Percentiles rank a stretch among this genome's conserved stretches.
These are phyloP conservation scores for Ceyx cyanopectus DNA, from an alignment of 2,113 vertebrate genomes.

Conservation along the genomic window DNA sequence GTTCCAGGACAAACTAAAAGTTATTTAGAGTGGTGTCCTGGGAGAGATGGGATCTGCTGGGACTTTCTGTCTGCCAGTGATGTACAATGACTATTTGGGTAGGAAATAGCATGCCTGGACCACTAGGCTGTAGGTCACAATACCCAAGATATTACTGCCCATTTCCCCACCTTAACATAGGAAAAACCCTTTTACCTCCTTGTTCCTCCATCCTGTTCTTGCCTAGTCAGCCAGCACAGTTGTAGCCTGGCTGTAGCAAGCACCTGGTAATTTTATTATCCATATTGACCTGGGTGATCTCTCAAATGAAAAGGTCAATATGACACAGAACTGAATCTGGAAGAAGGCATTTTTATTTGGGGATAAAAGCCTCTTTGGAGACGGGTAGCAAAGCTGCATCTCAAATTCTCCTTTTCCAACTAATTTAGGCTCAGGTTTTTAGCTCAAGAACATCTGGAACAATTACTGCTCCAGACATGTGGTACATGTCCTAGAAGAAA, in stretches of 20 bases:
- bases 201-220: neutral
- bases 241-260: neutral
- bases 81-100: neutral
- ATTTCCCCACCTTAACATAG: neutral
- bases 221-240: neutral
- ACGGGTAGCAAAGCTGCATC: neutral
- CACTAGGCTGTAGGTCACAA: conserved; percentile 30
- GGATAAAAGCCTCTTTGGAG: neutral
- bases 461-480: neutral
- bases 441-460: conserved; percentile 22
- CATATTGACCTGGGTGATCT: neutral
- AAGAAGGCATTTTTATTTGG: neutral
- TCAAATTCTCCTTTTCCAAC: neutral
- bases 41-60: neutral
- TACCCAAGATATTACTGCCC: neutral
- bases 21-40: conserved; percentile 21
- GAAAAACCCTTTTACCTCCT: conserved; percentile 26
- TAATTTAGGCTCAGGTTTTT: neutral
- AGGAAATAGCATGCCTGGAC: neutral
- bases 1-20: neutral
- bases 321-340: neutral
- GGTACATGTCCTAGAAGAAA: conserved; percentile 13
- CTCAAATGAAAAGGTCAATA: neutral
- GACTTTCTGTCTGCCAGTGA: conserved; percentile 13
- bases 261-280: neutral